These are phyloP conservation scores for Asarcornis scutulata DNA, from an alignment of 2,113 vertebrate genomes.

Conservation along the genomic window DNA sequence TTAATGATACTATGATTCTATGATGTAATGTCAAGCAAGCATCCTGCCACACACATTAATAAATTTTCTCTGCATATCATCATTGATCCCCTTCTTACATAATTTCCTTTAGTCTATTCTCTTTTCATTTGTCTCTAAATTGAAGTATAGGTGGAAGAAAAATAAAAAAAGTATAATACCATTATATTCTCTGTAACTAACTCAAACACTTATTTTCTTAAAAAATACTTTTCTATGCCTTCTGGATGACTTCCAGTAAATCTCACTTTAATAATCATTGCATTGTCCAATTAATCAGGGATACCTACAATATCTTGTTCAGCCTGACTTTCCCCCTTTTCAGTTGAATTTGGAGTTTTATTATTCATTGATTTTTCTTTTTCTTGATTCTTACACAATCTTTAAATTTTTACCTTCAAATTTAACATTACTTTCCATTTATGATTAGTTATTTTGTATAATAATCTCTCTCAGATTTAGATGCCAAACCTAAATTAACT, in stretches of 20 bases:
- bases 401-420: background rate
- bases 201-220: background rate
- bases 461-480: background rate
- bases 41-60: background rate
- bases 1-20: too few species aligned
- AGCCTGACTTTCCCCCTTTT: background rate
- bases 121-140: background rate
- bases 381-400: background rate
- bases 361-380: background rate
- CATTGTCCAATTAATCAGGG: background rate
- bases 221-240: background rate
- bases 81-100: background rate
- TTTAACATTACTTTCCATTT: background rate
- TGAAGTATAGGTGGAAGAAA: background rate
- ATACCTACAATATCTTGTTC: background rate
- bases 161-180: background rate
- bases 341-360: background rate
- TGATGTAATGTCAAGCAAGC: background rate
- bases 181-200: background rate
- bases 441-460: background rate
- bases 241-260: background rate
- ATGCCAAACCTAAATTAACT: background rate
- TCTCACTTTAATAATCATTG: background rate
- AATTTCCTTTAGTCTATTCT: accelerated
- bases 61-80: background rate